These are phyloP conservation scores for Microctonus aethiopoides DNA, from an alignment of 2,888 invertebrate species.

Conservation along the genomic window DNA sequence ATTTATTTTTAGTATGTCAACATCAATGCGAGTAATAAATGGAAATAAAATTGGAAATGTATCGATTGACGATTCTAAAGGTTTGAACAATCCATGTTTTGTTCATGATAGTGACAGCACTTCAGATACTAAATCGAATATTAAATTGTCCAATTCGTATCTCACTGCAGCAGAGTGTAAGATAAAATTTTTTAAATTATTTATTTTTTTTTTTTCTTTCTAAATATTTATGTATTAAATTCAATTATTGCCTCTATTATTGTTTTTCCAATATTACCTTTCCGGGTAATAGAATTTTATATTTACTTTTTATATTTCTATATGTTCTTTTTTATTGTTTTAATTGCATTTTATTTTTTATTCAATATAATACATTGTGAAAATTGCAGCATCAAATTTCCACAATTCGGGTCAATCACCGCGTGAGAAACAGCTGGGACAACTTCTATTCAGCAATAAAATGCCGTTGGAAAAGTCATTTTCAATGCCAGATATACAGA, in stretches of 20 bases:
- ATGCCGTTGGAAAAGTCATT: conserved; percentile 82
- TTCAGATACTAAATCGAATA: conserved; percentile 45
- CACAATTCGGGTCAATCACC: conserved; percentile 55
- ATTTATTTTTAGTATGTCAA: conserved; percentile 22
- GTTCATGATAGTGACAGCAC: conserved; percentile 50
- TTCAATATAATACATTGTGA: neutral
- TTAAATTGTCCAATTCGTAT: conserved; percentile 42
- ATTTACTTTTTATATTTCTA: too few relatives aligned
- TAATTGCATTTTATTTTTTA: too few relatives aligned
- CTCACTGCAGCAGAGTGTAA: conserved; percentile 42
- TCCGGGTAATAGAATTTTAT: neutral
- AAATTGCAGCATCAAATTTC: conserved; percentile 27
- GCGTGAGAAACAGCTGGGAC: conserved; percentile 69
- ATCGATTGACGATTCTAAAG: conserved; percentile 58
- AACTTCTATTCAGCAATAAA: conserved; percentile 70
- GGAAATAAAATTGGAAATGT: conserved; percentile 52
- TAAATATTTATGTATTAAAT: conserved; percentile 7
- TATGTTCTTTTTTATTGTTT: too few relatives aligned
- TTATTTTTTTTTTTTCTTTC: conserved; percentile 18
- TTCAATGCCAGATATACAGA: conserved; percentile 87
- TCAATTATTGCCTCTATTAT: neutral
- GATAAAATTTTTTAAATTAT: conserved; percentile 39
- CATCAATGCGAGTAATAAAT: conserved; percentile 31
- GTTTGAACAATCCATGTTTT: conserved; percentile 56
- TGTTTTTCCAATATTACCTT: neutral